Evolutionary conservation across 2,888 invertebrate genomes (phyloP).

Genomic region (Polyommatus iphigenia): DNA sequence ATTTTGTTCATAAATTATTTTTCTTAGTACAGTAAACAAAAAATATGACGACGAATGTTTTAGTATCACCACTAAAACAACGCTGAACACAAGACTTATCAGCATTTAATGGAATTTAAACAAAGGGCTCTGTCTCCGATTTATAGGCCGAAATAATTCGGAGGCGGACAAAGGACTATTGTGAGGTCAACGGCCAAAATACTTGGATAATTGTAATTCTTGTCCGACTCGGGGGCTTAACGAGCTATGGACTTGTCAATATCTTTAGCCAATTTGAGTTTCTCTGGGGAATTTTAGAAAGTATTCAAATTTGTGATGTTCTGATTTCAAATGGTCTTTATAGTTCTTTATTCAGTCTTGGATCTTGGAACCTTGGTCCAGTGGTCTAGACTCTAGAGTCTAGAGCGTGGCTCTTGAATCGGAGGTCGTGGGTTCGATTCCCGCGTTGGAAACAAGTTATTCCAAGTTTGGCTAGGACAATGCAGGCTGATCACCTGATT

Average conservation of each 20-base stretch:
- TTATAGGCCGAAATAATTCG: slow-evolving; percentile 11
- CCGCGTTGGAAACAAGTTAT: no score
- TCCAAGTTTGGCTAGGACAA: no score
- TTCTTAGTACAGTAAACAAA: background rate
- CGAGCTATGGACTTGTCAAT: background rate
- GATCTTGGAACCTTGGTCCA: no score
- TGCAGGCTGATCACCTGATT: no score
- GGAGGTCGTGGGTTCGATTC: no score
- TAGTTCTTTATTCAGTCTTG: no score
- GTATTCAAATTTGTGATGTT: background rate
- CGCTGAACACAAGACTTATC: background rate
- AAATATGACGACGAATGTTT: background rate
- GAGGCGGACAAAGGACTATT: slow-evolving; percentile 36
- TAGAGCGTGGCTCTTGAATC: no score
- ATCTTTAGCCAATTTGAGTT: background rate
- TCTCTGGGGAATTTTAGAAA: background rate
- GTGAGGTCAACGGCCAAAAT: slow-evolving; percentile 35
- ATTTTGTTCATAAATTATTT: no score
- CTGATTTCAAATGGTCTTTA: background rate
- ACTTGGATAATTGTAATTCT: background rate
- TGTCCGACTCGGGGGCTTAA: background rate
- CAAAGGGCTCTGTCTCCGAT: slow-evolving; percentile 18
- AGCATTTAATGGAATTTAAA: background rate
- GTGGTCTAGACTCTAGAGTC: no score
- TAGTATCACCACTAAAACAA: background rate